A percentile compares a stretch with the other conserved stretches of the same genome.
Conservation (phyloP, 2,888 invertebrate species). For the Panzeria rudis region DNA sequence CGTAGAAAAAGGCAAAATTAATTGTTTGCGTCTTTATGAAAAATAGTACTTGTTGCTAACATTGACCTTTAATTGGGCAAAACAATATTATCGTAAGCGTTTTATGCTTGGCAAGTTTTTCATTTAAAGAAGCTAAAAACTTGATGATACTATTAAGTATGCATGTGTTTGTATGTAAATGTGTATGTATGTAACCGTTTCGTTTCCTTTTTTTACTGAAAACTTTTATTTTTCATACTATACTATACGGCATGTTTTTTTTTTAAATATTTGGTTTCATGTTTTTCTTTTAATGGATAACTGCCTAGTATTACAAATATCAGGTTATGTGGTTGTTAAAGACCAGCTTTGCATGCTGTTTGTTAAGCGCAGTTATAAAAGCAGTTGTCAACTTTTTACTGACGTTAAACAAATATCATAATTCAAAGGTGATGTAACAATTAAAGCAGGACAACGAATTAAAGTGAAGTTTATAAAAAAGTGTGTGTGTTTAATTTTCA, state of each 20-base stretch:
- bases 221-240: slow-evolving; percentile 33
- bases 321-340: slow-evolving; percentile 30
- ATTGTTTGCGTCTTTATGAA: not conserved
- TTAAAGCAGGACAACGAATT: slow-evolving; percentile 29
- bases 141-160: not conserved
- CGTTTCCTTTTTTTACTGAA: slow-evolving; percentile 1
- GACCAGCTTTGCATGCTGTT: not conserved
- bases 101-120: slow-evolving; percentile 56
- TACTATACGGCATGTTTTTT: not conserved
- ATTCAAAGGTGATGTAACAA: slow-evolving; percentile 63
- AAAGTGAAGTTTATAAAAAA: slow-evolving; percentile 1
- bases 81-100: slow-evolving; percentile 21
- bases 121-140: slow-evolving; percentile 8
- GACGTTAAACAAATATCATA: slow-evolving; percentile 52
- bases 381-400: slow-evolving; percentile 39
- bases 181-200: not conserved
- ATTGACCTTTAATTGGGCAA: slow-evolving; percentile 65
- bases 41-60: slow-evolving; percentile 52
- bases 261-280: slow-evolving; percentile 53
- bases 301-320: slow-evolving; percentile 18
- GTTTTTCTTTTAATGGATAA: slow-evolving; percentile 61
- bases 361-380: slow-evolving; percentile 62
- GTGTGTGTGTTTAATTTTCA: not conserved
- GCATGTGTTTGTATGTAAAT: not conserved
- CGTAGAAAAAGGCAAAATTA: not conserved